phyloP scores from a whole-genome alignment of 1,140 invertebrate genomes.

The Coelopa frigida region DNA sequence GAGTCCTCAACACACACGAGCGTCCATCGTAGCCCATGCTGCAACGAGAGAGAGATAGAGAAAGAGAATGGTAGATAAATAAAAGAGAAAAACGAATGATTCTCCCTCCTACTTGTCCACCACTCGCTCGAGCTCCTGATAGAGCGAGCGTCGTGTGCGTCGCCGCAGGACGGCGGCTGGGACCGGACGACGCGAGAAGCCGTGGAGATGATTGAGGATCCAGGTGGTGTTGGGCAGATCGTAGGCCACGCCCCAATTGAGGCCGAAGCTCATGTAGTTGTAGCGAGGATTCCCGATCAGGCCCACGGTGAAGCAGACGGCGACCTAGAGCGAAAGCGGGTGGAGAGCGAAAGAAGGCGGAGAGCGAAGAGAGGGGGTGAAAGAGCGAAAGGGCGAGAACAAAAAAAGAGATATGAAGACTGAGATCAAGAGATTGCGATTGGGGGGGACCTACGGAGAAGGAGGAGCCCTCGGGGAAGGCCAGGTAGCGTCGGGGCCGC shows the following conservation, averaged over 20 bases:
- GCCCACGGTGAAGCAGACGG: conserved; percentile 41
- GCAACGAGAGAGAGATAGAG: conserved; percentile 4
- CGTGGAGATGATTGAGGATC: conserved; percentile 47
- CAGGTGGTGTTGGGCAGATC: conserved; percentile 63
- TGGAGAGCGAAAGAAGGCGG: background rate
- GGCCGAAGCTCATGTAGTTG: conserved; percentile 34
- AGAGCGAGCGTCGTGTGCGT: conserved; percentile 50
- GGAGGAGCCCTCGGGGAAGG: conserved; percentile 44
- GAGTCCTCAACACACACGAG: conserved; percentile 60
- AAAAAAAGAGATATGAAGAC: conserved; percentile 6
- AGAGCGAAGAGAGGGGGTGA: background rate
- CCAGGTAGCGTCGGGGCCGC: conserved; percentile 39
- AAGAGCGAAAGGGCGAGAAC: background rate
- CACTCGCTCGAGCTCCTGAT: conserved; percentile 51
- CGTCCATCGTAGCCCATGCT: conserved; percentile 51
- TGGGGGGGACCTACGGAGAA: conserved; percentile 27
- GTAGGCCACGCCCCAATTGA: conserved; percentile 69
- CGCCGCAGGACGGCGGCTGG: conserved; percentile 50
- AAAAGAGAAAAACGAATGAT: conserved; percentile 4
- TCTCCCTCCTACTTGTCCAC: conserved; percentile 48
- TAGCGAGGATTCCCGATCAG: conserved; percentile 39
- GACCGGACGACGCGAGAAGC: conserved; percentile 37
- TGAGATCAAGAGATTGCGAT: background rate
- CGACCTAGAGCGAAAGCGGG: conserved; percentile 20
- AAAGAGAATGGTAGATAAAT: background rate